Evolutionary conservation across 2,797 vertebrate species (phyloP).

Genomic region (Crenichthys baileyi): DNA sequence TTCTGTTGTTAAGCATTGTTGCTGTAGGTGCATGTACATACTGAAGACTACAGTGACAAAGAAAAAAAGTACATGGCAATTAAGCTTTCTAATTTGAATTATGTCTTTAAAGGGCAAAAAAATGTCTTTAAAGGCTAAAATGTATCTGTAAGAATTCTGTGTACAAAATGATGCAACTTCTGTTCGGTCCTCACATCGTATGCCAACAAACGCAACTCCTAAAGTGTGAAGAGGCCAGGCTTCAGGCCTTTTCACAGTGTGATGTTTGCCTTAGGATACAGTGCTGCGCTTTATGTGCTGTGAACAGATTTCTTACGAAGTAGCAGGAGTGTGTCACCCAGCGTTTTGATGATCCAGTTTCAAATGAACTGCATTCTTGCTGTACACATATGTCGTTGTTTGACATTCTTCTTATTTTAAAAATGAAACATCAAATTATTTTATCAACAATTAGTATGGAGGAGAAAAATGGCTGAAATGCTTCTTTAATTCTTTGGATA

Average conservation of each 20-base stretch:
- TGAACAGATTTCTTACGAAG: constrained; percentile 61
- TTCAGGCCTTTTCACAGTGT: constrained; percentile 61
- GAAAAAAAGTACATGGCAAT: not conserved
- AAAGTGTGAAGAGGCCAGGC: constrained; percentile 78
- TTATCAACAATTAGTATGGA: not conserved
- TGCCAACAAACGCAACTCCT: constrained; percentile 79
- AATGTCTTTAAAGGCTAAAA: constrained; percentile 29
- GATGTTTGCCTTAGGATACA: constrained; percentile 74
- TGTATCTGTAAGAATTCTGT: constrained; percentile 54
- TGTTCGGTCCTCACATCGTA: constrained; percentile 72
- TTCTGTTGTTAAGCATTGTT: not conserved
- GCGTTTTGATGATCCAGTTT: constrained; percentile 39
- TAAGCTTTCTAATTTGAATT: constrained; percentile 26
- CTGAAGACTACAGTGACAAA: not conserved
- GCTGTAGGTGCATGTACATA: not conserved
- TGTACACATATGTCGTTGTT: not conserved
- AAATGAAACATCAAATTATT: not conserved
- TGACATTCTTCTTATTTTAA: not conserved
- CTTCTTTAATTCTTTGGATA: not conserved
- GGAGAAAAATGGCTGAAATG: not conserved
- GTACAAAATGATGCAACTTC: constrained; percentile 65
- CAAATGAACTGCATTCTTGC: constrained; percentile 23
- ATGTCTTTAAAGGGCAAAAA: constrained; percentile 66
- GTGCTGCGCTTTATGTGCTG: constrained; percentile 70
- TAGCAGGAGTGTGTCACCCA: constrained; percentile 52